phyloP scores from a whole-genome alignment of 2,797 vertebrate genomes.

The Chelon labrosus region DNA sequence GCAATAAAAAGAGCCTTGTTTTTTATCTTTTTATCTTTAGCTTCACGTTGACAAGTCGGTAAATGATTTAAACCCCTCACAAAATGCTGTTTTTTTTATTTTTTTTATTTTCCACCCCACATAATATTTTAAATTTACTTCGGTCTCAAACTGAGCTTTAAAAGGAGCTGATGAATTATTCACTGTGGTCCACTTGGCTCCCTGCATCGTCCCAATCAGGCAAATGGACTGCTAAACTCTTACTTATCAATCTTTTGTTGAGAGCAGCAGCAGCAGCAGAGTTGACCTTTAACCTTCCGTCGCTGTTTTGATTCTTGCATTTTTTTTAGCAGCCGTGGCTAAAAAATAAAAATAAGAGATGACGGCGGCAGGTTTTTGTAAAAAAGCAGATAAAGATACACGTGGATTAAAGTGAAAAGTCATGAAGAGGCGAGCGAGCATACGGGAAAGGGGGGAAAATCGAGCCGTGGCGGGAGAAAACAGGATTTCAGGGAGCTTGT shows the following conservation, averaged over 20 bases:
- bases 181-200: conserved; percentile 27
- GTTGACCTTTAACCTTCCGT: conserved; percentile 19
- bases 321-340: too few species aligned
- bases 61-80: conserved; percentile 5
- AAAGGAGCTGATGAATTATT: conserved; percentile 60
- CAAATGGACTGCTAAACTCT: conserved; percentile 21
- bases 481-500: conserved; percentile 13
- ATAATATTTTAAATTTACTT: conserved; percentile 43
- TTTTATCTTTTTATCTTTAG: conserved; percentile 11
- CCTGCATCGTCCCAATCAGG: conserved; percentile 29
- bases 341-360: too few species aligned
- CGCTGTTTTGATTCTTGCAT: background rate
- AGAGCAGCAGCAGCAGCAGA: background rate
- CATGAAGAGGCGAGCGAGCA: too few species aligned
- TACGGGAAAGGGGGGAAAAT: too few species aligned
- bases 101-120: background rate
- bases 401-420: too few species aligned
- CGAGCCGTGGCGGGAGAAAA: too few species aligned
- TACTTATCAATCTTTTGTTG: conserved; percentile 4
- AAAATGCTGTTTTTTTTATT: conserved; percentile 26
- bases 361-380: too few species aligned
- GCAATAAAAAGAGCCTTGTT: background rate
- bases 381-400: too few species aligned
- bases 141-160: conserved; percentile 37
- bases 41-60: conserved; percentile 14